Conservation (phyloP, 2,113 vertebrate genomes). For the Hippocampus barbouri region DNA sequence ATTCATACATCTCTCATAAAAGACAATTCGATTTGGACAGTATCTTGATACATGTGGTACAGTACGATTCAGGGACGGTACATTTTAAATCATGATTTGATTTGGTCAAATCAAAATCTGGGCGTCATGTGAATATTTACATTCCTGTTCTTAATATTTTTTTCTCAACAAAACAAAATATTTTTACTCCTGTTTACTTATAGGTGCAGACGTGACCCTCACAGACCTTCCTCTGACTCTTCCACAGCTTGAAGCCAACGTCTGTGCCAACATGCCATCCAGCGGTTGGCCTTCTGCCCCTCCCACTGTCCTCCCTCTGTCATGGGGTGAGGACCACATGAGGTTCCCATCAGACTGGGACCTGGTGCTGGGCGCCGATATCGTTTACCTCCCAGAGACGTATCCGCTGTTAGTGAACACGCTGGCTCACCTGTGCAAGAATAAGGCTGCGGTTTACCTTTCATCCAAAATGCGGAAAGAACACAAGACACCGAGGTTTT, state of each 20-base stretch:
- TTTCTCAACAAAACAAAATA: neutral
- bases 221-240: slow-evolving; percentile 81
- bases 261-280: slow-evolving; percentile 69
- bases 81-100: no score
- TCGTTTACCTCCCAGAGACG: slow-evolving; percentile 78
- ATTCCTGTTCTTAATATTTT: no score
- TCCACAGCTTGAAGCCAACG: slow-evolving; percentile 76
- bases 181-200: neutral
- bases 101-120: no score
- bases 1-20: no score
- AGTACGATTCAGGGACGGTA: no score
- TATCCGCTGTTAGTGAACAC: slow-evolving; percentile 77
- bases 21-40: no score
- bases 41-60: no score
- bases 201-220: slow-evolving; percentile 80
- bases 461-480: slow-evolving; percentile 81
- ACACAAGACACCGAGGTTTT: slow-evolving; percentile 72
- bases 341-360: slow-evolving; percentile 78
- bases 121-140: no score
- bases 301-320: slow-evolving; percentile 70
- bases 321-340: slow-evolving; percentile 79
- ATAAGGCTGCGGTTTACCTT: slow-evolving; percentile 68
- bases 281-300: slow-evolving; percentile 45
- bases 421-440: slow-evolving; percentile 73
- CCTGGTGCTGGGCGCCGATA: slow-evolving; percentile 80